phyloP scores from a whole-genome alignment of 2,113 vertebrate species.

The Mystacornis crossleyi region DNA sequence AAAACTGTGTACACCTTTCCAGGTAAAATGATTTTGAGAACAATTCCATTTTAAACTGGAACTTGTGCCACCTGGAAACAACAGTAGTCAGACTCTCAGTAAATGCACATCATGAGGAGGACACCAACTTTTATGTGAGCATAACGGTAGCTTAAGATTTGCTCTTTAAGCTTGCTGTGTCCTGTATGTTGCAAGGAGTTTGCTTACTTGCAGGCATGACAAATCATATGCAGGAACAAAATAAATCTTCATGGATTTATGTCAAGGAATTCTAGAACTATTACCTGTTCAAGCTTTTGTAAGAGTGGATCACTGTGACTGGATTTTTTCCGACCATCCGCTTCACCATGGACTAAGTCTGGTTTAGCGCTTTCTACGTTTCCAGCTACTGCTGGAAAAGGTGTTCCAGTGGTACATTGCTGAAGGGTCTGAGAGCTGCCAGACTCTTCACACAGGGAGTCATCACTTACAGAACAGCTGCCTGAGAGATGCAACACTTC shows the following conservation, averaged over 20 bases:
- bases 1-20: neutral
- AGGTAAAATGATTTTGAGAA: neutral
- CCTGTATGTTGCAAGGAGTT: neutral
- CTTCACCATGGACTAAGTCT: neutral
- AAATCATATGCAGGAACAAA: neutral
- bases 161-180: neutral
- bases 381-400: neutral
- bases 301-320: constrained; percentile 71
- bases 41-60: neutral
- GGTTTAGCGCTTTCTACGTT: neutral
- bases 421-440: neutral
- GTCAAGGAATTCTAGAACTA: neutral
- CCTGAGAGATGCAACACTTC: constrained; percentile 71
- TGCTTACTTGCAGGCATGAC: neutral
- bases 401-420: neutral
- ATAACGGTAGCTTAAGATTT: neutral
- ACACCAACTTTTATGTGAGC: neutral
- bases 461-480: constrained; percentile 77
- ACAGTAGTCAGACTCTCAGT: neutral
- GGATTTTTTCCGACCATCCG: constrained; percentile 25
- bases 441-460: constrained; percentile 63
- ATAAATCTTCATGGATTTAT: neutral
- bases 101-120: neutral
- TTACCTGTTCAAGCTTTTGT: constrained; percentile 88
- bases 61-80: neutral